phyloP scores from a whole-genome alignment of 1,140 invertebrate genomes.

The Pygmarrhopalites habei region DNA sequence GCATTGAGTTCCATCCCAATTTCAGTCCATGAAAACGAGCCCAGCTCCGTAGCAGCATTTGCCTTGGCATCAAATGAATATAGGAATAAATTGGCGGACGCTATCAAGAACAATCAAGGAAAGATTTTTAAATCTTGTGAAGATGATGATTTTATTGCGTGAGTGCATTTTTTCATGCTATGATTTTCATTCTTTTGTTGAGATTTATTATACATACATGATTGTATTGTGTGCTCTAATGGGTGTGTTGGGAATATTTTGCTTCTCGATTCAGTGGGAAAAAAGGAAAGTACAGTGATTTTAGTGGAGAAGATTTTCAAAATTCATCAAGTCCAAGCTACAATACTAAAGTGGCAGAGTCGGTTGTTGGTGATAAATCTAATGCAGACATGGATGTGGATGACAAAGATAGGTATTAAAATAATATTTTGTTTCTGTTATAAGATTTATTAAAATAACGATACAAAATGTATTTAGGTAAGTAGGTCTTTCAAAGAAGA shows the following conservation, averaged over 20 bases:
- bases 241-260: no score
- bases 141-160: background rate
- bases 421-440: no score
- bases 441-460: no score
- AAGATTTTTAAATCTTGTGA: background rate
- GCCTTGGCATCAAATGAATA: conserved; percentile 67
- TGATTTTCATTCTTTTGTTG: no score
- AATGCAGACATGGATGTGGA: background rate
- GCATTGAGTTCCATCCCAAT: conserved; percentile 57
- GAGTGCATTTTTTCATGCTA: no score
- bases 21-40: conserved; percentile 73
- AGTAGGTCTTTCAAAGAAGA: no score
- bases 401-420: conserved; percentile 1
- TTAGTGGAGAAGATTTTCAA: background rate
- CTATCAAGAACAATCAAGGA: background rate
- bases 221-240: no score
- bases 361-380: background rate
- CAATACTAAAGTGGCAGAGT: background rate
- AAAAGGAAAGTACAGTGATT: background rate
- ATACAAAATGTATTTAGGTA: no score
- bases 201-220: no score
- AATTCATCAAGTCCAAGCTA: background rate
- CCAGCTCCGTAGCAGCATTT: conserved; percentile 83
- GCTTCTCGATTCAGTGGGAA: background rate
- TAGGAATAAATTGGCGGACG: conserved; percentile 6